A percentile compares a stretch with the other conserved stretches of the same genome.
Evolutionary conservation across 2,113 vertebrate genomes (phyloP).

Genomic region (Thalassoma bifasciatum): DNA sequence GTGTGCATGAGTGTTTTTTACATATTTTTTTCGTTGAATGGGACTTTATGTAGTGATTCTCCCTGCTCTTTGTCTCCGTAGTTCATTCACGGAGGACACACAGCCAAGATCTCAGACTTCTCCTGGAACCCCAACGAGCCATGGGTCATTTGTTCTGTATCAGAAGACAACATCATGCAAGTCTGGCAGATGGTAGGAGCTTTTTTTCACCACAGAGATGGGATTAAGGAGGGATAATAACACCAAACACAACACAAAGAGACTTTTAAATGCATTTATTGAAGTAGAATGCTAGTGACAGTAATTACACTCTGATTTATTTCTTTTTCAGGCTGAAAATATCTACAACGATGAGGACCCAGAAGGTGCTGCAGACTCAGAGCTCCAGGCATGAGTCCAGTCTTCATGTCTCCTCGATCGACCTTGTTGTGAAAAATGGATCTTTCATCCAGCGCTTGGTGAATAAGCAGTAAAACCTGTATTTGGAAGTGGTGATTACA

Average conservation of each 20-base stretch:
- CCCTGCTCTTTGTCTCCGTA: conserved; percentile 53
- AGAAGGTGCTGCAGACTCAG: conserved; percentile 94
- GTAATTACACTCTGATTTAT: not conserved
- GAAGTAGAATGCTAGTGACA: not conserved
- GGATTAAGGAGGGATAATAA: too few relatives aligned
- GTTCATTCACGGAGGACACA: conserved; percentile 99
- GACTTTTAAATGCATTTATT: conserved; percentile 29
- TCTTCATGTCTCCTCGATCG: conserved; percentile 25
- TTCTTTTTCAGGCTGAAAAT: conserved; percentile 91
- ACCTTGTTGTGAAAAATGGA: conserved; percentile 52
- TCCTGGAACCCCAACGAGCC: conserved; percentile 99
- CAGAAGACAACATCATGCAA: conserved; percentile 99
- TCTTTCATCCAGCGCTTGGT: conserved; percentile 39
- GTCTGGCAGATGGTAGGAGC: conserved; percentile 95
- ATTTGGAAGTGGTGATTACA: conserved; percentile 48
- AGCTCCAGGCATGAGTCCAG: conserved; percentile 82
- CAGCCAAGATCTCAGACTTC: conserved; percentile 98
- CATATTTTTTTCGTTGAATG: too few relatives aligned
- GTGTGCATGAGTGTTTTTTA: not conserved
- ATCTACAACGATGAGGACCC: conserved; percentile 99
- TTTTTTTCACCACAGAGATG: not conserved
- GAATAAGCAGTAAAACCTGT: conserved; percentile 22
- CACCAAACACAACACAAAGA: not conserved
- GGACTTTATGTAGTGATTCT: not conserved
- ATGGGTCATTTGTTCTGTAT: conserved; percentile 99